Percentiles rank a stretch among this genome's conserved stretches.
Conservation (phyloP, 2,113 vertebrate genomes). For the Rousettus leschenaultii region DNA sequence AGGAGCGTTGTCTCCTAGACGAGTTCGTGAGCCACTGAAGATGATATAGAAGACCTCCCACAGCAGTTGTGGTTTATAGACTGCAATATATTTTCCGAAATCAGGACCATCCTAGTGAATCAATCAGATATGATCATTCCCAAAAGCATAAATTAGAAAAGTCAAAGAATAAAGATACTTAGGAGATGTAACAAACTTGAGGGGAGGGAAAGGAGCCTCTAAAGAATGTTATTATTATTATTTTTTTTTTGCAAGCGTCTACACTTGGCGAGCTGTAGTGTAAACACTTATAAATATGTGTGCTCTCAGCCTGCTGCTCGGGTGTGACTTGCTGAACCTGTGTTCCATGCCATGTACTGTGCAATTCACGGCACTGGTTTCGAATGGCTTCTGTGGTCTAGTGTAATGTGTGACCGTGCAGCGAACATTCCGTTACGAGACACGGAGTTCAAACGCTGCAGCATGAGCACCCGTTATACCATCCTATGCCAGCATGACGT, state of each 20-base stretch:
- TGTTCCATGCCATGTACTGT: not conserved
- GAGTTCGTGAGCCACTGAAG: not conserved
- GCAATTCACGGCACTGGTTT: too few species aligned
- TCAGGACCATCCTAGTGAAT: not conserved
- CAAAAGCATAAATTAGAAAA: not conserved
- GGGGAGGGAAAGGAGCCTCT: not conserved
- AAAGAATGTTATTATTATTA: not conserved
- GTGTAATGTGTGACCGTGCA: fast-evolving
- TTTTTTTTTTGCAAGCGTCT: not conserved
- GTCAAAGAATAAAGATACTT: not conserved
- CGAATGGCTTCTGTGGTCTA: not conserved
- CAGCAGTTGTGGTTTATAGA: not conserved
- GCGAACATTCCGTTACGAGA: fast-evolving
- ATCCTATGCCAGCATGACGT: fast-evolving
- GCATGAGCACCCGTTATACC: too few species aligned
- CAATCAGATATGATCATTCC: not conserved
- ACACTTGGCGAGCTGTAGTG: not conserved
- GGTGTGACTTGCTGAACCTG: not conserved
- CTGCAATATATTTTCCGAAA: not conserved
- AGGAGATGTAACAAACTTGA: not conserved
- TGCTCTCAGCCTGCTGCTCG: fast-evolving
- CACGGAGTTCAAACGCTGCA: too few species aligned
- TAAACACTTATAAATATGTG: not conserved
- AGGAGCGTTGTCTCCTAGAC: not conserved
- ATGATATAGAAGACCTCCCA: not conserved